A percentile compares a stretch with the other conserved stretches of the same genome.
phyloP scores from a whole-genome alignment of 2,113 vertebrate genomes.

The Antigone vipio region DNA sequence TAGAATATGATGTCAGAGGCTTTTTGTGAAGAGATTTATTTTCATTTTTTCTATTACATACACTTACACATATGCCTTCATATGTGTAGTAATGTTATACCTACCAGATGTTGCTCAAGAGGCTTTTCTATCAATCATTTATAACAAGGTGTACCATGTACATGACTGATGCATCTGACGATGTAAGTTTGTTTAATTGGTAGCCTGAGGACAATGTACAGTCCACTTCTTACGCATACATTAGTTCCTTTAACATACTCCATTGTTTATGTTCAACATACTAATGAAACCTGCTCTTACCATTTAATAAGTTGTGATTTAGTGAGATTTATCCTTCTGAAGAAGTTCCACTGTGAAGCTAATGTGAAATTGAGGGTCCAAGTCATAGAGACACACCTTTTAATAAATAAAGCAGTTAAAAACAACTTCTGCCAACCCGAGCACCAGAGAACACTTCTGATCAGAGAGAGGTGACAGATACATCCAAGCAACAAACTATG shows the following conservation, averaged over 20 bases:
- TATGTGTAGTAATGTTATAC: not conserved
- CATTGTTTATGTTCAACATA: not conserved
- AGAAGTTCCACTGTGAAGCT: not conserved
- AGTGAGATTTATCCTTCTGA: not conserved
- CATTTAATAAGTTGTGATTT: not conserved
- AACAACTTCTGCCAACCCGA: not conserved
- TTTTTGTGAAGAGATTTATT: not conserved
- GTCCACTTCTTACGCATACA: too few species aligned
- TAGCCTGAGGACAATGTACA: not conserved
- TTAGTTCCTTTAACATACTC: not conserved
- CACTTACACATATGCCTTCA: not conserved
- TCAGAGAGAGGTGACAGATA: not conserved
- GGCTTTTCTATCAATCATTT: not conserved
- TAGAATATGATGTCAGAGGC: not conserved
- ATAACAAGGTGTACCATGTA: too few species aligned
- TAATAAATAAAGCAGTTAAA: not conserved
- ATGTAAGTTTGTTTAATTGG: not conserved
- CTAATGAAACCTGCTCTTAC: not conserved
- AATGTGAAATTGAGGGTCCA: not conserved
- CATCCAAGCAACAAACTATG: not conserved
- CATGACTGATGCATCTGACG: not conserved
- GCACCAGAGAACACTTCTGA: not conserved
- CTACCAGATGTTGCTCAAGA: not conserved
- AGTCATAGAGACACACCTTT: not conserved
- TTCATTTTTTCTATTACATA: not conserved